Percentiles rank a stretch among this genome's conserved stretches.
Conservation (phyloP, 2,888 invertebrate genomes). For the Nomada flava region DNA sequence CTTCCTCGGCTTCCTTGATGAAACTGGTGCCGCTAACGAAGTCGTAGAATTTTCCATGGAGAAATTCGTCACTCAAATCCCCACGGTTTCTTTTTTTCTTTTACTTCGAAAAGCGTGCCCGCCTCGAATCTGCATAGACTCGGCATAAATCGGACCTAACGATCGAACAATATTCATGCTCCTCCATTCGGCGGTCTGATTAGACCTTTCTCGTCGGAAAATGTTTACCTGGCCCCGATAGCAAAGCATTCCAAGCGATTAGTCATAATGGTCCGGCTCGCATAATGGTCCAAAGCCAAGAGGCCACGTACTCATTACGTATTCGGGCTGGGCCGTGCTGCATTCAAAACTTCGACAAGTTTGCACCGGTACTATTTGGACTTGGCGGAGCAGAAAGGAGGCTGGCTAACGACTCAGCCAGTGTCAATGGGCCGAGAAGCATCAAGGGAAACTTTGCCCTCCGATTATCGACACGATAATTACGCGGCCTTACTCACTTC, state of each 20-base stretch:
- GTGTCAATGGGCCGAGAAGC: slow-evolving; percentile 63
- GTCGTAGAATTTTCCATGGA: no score
- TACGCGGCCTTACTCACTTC: slow-evolving; percentile 46
- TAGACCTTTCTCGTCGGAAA: slow-evolving; percentile 24
- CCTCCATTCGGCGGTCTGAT: not conserved
- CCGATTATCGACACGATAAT: slow-evolving; percentile 69
- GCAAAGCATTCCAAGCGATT: slow-evolving; percentile 65
- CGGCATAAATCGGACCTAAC: slow-evolving; percentile 33
- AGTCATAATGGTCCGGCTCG: slow-evolving; percentile 66
- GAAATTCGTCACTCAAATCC: no score
- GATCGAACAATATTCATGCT: slow-evolving; percentile 39
- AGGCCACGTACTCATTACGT: slow-evolving; percentile 71
- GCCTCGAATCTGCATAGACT: slow-evolving; percentile 25
- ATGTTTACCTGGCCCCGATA: slow-evolving; percentile 44
- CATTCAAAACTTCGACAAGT: slow-evolving; percentile 70
- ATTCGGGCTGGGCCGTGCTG: slow-evolving; percentile 58
- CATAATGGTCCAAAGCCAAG: slow-evolving; percentile 63
- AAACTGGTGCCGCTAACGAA: no score
- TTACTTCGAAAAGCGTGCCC: no score
- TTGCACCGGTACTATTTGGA: slow-evolving; percentile 65
- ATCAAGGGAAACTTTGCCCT: slow-evolving; percentile 59
- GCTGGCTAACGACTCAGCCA: slow-evolving; percentile 55
- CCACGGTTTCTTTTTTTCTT: no score
- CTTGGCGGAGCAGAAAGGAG: slow-evolving; percentile 44
- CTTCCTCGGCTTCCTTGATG: no score